phyloP scores from a whole-genome alignment of 2,888 invertebrate genomes.

The Argyresthia albistria region DNA sequence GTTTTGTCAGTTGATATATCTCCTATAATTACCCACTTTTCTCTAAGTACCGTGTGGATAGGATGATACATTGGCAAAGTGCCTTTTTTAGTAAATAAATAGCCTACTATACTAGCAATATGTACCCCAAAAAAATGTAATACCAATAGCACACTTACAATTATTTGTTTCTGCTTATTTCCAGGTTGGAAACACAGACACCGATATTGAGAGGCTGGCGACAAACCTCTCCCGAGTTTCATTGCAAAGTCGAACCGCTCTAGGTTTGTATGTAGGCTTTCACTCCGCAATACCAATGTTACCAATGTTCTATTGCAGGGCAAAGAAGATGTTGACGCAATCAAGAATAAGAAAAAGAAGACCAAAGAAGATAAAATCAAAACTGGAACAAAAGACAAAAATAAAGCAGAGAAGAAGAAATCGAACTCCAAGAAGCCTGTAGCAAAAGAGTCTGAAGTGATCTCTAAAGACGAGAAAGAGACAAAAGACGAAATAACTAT shows the following conservation, averaged over 20 bases:
- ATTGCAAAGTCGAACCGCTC: slow-evolving; percentile 54
- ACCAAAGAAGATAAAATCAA: slow-evolving; percentile 23
- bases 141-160: background rate
- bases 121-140: too few relatives aligned
- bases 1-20: too few relatives aligned
- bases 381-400: slow-evolving; percentile 9
- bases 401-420: slow-evolving; percentile 15
- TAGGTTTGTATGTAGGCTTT: slow-evolving; percentile 57
- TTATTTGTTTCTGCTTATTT: slow-evolving; percentile 11
- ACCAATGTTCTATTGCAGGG: slow-evolving; percentile 60
- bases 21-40: too few relatives aligned
- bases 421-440: slow-evolving; percentile 10
- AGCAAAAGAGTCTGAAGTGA: slow-evolving; percentile 3
- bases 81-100: too few relatives aligned
- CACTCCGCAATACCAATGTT: slow-evolving; percentile 50
- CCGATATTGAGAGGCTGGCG: slow-evolving; percentile 57
- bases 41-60: too few relatives aligned
- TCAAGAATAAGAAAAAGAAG: slow-evolving; percentile 28
- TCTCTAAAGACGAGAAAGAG: background rate
- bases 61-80: too few relatives aligned
- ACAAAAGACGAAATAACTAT: background rate
- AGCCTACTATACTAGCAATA: too few relatives aligned
- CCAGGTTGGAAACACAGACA: slow-evolving; percentile 48
- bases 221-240: slow-evolving; percentile 65
- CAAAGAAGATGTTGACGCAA: slow-evolving; percentile 26